A percentile compares a stretch with the other conserved stretches of the same genome.
Evolutionary conservation across 1,140 invertebrate genomes (phyloP).

Genomic region (Berghia stephanieae): DNA sequence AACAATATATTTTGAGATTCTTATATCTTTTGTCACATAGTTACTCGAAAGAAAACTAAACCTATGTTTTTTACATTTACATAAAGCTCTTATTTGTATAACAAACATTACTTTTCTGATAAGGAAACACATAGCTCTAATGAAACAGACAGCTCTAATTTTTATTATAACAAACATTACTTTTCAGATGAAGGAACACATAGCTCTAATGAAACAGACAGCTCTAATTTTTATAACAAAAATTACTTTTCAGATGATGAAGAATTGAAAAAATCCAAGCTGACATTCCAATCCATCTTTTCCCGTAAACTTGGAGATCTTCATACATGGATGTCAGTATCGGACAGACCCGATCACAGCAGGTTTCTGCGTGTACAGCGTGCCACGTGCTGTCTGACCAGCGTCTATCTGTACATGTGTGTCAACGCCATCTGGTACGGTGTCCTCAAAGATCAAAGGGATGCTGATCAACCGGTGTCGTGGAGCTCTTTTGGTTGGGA

Average conservation of each 20-base stretch:
- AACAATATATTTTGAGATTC: too few species aligned
- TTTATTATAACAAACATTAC: too few species aligned
- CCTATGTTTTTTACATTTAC: too few species aligned
- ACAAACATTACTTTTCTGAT: too few species aligned
- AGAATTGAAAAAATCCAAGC: conserved; percentile 42
- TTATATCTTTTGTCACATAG: too few species aligned
- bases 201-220: too few species aligned
- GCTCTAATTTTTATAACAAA: too few species aligned
- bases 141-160: too few species aligned
- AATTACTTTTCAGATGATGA: conserved; percentile 36
- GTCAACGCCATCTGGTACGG: conserved; percentile 64
- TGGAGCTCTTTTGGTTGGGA: conserved; percentile 53
- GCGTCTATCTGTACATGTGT: conserved; percentile 58
- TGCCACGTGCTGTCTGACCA: conserved; percentile 55
- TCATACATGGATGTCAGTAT: conserved; percentile 59
- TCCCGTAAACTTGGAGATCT: conserved; percentile 48
- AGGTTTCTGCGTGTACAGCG: conserved; percentile 61
- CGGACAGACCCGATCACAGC: conserved; percentile 57
- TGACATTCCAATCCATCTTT: conserved; percentile 40
- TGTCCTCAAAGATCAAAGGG: conserved; percentile 42
- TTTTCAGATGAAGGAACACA: too few species aligned
- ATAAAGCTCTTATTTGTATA: too few species aligned
- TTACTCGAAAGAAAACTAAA: too few species aligned
- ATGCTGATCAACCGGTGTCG: conserved; percentile 20
- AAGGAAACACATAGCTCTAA: too few species aligned